Evolutionary conservation across 2,113 vertebrate species (phyloP).

Genomic region (Protobothrops mucrosquamatus): DNA sequence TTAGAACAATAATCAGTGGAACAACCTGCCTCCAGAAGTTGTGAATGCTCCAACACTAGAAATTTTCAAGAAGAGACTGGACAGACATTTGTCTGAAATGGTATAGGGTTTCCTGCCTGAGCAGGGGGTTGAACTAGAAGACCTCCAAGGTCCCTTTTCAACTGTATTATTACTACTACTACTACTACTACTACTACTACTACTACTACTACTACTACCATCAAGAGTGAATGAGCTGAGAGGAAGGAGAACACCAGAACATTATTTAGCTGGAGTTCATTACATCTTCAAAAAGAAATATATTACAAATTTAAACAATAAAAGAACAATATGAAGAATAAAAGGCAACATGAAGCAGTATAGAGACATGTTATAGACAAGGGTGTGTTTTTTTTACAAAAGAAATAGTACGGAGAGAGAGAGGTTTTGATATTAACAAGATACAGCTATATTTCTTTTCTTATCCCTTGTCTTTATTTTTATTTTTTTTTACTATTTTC

Average conservation of each 20-base stretch:
- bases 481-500: not conserved
- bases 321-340: too few species aligned
- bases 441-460: not conserved
- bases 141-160: too few species aligned
- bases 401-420: not conserved
- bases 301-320: not conserved
- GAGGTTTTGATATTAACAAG: not conserved
- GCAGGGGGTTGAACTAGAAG: too few species aligned
- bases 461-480: not conserved
- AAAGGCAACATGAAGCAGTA: not conserved
- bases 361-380: not conserved
- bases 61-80: too few species aligned
- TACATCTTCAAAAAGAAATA: not conserved
- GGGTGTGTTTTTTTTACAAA: not conserved
- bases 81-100: too few species aligned
- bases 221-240: not conserved
- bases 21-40: too few species aligned
- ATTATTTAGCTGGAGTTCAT: not conserved
- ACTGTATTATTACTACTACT: too few species aligned
- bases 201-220: too few species aligned
- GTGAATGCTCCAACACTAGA: too few species aligned
- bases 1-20: too few species aligned
- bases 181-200: too few species aligned
- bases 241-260: not conserved
- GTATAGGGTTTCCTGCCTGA: too few species aligned